A percentile compares a stretch with the other conserved stretches of the same genome.
Conservation (phyloP, 2,888 invertebrate genomes). For the Lasioglossum leucozonium region DNA sequence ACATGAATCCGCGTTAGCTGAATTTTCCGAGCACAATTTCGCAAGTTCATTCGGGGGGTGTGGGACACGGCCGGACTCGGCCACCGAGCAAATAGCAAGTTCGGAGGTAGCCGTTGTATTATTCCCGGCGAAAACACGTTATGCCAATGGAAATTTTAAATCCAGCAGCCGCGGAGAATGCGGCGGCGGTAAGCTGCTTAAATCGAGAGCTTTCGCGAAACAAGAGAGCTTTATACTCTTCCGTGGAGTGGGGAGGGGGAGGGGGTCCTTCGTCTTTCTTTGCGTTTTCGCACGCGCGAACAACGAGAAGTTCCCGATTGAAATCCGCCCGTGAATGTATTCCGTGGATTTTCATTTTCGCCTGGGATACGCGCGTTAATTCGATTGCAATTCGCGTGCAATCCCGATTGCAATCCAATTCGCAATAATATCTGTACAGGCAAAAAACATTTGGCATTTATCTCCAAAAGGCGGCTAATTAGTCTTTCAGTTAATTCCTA, state of each 20-base stretch:
- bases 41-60: constrained; percentile 17
- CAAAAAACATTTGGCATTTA: no score
- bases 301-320: constrained; percentile 38
- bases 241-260: no score
- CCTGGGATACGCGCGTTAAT: constrained; percentile 14
- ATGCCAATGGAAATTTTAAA: constrained; percentile 63
- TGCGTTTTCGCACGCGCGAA: constrained; percentile 61
- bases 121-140: constrained; percentile 41
- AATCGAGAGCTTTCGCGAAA: constrained; percentile 67
- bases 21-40: constrained; percentile 26
- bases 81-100: constrained; percentile 35
- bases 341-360: constrained; percentile 33
- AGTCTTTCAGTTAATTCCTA: no score
- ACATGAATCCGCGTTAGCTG: not conserved
- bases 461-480: no score
- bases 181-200: constrained; percentile 68
- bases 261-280: constrained; percentile 43
- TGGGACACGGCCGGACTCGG: not conserved
- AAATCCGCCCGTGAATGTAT: constrained; percentile 50
- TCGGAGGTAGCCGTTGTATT: constrained; percentile 14
- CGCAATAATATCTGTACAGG: no score
- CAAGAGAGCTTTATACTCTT: constrained; percentile 56
- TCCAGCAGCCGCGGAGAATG: constrained; percentile 31
- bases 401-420: not conserved
- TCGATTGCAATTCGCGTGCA: no score